Base-by-base conservation (phyloP, 2,888 invertebrate genomes). In the Mamestra brassicae region DNA sequence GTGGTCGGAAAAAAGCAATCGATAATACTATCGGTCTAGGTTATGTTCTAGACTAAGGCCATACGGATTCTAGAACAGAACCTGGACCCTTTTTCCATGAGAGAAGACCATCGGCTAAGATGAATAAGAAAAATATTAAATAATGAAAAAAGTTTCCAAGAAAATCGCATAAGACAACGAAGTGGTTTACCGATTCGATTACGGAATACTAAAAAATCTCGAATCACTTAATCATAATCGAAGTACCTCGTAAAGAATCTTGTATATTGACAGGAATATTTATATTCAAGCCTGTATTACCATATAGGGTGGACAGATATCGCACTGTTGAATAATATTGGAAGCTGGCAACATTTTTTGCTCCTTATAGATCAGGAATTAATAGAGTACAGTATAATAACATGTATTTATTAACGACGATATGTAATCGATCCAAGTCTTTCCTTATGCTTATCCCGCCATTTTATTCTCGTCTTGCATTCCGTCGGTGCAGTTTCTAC, bases 281-380 rank as follows among this genome's bases (percentile, higher is more conserved):
- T 64, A 83, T 83, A 71, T 83, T 72, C 79, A 75, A 72, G 66
- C 81, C 63, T 70, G 83, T 83, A 75, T 75, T 60, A 54, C 81
- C 76, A 67, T 82, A 54, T 64, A 64, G 70, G 76, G 83, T 71
- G 2, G 2, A 42, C 42, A 78, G 65, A 78, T 57, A 81, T 61
- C 55, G 8, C 4, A 52, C 47, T 69, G 50, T 78, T 82, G 71
- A 74, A 82, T 78, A 78, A 78, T 65, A 78, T 69, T 67, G 74
- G 83, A 71, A 61, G 70, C n/a, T 34, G n/a, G 42, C 55, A 55
- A 68, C 63, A 78, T 81, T 78, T 81, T 82, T 71, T 78, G 36
- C 65, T 11, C 65, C 70, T 66, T 81, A 73, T 69, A 3, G 36
- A 77, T 69, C 72, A 42, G 55, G 72, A 69, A 62, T 81, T 65